Base-by-base conservation (phyloP, 2,797 vertebrate species). In the Anguilla megastoma region DNA sequence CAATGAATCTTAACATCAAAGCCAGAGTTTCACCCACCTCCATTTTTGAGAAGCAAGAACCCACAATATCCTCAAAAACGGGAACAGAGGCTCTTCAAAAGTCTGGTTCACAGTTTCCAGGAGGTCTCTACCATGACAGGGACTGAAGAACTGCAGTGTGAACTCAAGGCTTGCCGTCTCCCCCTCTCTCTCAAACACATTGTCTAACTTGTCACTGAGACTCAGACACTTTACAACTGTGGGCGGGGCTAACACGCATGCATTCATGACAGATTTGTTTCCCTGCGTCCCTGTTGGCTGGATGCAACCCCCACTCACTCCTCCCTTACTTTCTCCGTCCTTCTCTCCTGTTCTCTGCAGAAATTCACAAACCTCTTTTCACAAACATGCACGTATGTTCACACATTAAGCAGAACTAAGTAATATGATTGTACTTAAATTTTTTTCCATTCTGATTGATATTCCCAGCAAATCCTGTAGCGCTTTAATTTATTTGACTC, bases 11-110 rank as follows among this genome's bases (percentile, higher is more conserved):
- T 84, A 30, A 76, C n/a, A 84, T 21, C 24, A 66, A 7, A 83
- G 60, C 33, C 76, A 86, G 84, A 66, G 79, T 66, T 60, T 89
- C 0, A 93, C 95, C 94, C 91, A 96, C 96, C 96, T 95, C 93
- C 94, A 94, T 94, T 69, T 93, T 89, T 45, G 69, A 86, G 30
- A 74, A 3, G 60, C 86, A 21, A 2, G 76, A 87, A 69, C 89
- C 90, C 71, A 71, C 88, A 56, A 63, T 91, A 85, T 89, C 83
- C n/a, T 85, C 63, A 50, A 84, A 82, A 84, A 86, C 16, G 24
- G 82, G 85, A 86, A 89, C 88, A 85, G 83, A 85, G 90, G 89
- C 88, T 58, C 89, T 93, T 89, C 90, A 90, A 58, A 86, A n/a
- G 84, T 36, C 45, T 76, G 36, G 85, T 54, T 94, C 90, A 93